phyloP scores from a whole-genome alignment of 2,888 invertebrate genomes.

The Sisyra nigra region DNA sequence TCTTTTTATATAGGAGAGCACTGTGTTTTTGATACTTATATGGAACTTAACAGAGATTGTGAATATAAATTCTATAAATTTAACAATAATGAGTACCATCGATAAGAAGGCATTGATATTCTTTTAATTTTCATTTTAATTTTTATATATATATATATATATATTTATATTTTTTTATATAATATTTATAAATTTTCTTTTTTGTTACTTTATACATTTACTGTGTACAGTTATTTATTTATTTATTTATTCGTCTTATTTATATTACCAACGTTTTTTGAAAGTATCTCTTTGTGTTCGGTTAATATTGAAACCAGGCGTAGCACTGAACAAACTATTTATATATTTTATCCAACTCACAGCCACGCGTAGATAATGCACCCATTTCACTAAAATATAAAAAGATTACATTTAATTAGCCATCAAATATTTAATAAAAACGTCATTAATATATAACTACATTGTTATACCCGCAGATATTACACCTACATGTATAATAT shows the following conservation, averaged over 20 bases:
- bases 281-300: no score
- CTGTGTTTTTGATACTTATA: neutral
- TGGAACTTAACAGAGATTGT: neutral
- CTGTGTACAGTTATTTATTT: neutral
- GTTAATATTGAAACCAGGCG: neutral
- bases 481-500: no score
- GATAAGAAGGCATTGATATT: conserved; percentile 4
- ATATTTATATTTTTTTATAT: neutral
- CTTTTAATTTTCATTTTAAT: conserved; percentile 4
- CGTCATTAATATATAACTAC: no score
- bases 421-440: no score
- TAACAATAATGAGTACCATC: conserved; percentile 1
- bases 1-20: neutral
- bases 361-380: conserved; percentile 4
- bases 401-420: no score
- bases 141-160: conserved; percentile 4
- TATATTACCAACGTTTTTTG: no score
- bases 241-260: neutral
- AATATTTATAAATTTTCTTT: neutral
- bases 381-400: conserved; percentile 3
- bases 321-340: conserved; percentile 1
- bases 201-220: neutral
- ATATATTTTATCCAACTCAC: conserved; percentile 3
- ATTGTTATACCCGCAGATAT: no score
- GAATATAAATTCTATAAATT: conserved; percentile 1